These are phyloP conservation scores for Autographa pulchrina DNA, from an alignment of 2,888 invertebrate genomes.

Conservation along the genomic window DNA sequence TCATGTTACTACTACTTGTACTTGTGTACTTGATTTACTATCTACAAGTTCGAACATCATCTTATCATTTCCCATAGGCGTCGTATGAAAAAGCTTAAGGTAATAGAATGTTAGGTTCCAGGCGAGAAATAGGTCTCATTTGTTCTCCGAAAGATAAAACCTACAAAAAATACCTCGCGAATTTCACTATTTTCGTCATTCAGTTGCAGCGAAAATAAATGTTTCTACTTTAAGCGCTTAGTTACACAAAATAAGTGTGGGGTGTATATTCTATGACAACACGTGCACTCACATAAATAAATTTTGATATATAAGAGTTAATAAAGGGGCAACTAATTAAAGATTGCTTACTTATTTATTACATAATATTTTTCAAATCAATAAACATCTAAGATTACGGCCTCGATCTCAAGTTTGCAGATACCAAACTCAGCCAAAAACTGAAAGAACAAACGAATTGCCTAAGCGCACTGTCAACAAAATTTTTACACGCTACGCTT, in stretches of 20 bases:
- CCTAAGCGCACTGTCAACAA: constrained; percentile 2
- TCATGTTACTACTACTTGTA: background rate
- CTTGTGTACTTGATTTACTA: background rate
- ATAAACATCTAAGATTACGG: background rate
- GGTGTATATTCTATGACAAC: background rate
- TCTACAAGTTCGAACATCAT: background rate
- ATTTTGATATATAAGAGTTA: no score
- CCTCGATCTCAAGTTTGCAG: background rate
- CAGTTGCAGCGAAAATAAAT: background rate
- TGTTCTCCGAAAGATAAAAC: background rate
- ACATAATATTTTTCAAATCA: background rate
- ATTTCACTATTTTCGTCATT: background rate
- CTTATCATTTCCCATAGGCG: background rate
- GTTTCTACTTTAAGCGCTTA: background rate
- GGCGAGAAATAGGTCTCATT: constrained; percentile 1
- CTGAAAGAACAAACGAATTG: background rate
- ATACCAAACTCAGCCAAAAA: background rate
- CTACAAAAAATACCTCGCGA: background rate
- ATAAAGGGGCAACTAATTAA: no score
- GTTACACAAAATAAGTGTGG: background rate
- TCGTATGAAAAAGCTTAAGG: constrained; percentile 2
- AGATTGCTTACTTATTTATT: background rate
- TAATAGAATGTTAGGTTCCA: constrained; percentile 1
- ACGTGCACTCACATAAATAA: background rate
- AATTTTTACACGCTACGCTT: constrained; percentile 16